phyloP scores from a whole-genome alignment of 2,113 vertebrate genomes.

The Pantherophis guttatus region DNA sequence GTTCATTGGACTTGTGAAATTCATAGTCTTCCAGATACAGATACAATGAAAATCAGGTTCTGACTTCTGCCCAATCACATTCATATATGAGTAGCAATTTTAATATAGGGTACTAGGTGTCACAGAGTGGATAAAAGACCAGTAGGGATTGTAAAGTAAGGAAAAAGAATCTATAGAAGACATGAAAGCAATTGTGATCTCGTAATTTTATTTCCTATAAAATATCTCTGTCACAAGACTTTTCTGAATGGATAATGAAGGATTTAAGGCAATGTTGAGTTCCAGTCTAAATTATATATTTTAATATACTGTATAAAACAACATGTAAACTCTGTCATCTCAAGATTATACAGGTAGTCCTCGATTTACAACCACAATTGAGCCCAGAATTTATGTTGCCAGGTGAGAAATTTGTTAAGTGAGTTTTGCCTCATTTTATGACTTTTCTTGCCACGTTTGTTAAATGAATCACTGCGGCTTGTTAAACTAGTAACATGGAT shows the following conservation, averaged over 20 bases:
- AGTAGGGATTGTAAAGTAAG: background rate
- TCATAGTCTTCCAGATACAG: background rate
- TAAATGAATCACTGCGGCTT: too few relatives aligned
- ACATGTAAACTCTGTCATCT: slow-evolving; percentile 47
- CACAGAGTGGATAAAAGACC: background rate
- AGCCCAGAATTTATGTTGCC: too few relatives aligned
- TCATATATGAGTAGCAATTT: background rate
- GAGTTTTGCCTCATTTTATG: too few relatives aligned
- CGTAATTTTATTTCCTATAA: background rate
- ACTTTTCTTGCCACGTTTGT: too few relatives aligned
- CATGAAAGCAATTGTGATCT: background rate
- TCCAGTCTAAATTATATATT: slow-evolving; percentile 33
- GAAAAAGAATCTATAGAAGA: background rate
- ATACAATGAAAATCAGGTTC: background rate
- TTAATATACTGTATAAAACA: slow-evolving; percentile 47
- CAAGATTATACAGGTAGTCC: slow-evolving; percentile 43
- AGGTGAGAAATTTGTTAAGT: too few relatives aligned
- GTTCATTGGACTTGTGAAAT: background rate
- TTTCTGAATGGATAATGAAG: background rate
- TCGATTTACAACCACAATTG: too few relatives aligned
- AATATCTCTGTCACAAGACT: background rate
- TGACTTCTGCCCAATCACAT: background rate
- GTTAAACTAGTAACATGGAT: too few relatives aligned
- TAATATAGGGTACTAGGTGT: background rate
- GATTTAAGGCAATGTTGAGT: background rate